Percentiles rank a stretch among this genome's conserved stretches.
phyloP scores from a whole-genome alignment of 2,797 vertebrate genomes.

The Crenuchus spilurus region DNA sequence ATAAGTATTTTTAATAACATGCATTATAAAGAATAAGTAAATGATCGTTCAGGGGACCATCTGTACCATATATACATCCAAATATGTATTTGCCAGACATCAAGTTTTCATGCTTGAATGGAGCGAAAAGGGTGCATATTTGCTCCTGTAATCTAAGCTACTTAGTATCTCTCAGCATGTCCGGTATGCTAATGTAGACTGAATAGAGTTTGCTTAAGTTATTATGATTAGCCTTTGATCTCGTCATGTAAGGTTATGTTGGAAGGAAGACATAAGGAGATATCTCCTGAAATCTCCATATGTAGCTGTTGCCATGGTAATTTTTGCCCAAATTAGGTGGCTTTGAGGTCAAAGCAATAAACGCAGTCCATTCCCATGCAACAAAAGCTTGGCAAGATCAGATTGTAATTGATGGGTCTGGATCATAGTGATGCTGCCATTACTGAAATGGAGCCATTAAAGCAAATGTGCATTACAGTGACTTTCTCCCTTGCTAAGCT shows the following conservation, averaged over 20 bases:
- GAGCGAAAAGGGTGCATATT: background rate
- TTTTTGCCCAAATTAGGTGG: background rate
- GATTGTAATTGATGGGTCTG: constrained; percentile 31
- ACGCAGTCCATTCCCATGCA: constrained; percentile 5
- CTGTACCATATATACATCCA: too few relatives aligned
- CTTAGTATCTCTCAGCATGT: background rate
- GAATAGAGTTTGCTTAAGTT: background rate
- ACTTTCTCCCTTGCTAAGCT: constrained; percentile 1
- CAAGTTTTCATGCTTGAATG: too few relatives aligned
- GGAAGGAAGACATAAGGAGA: background rate
- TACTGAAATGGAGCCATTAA: constrained; percentile 19
- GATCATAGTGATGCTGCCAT: constrained; percentile 22
- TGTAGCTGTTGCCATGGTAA: constrained; percentile 29
- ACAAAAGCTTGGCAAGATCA: constrained; percentile 26
- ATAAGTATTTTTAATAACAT: too few relatives aligned
- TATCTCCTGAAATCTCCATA: constrained; percentile 17
- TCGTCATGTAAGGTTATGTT: background rate
- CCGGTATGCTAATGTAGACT: background rate
- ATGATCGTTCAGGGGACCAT: too few relatives aligned
- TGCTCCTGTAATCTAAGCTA: background rate
- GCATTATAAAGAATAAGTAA: too few relatives aligned
- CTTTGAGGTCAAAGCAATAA: constrained; percentile 28
- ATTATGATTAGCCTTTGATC: background rate
- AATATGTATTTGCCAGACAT: too few relatives aligned
- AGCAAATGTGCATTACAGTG: constrained; percentile 22